A percentile compares a stretch with the other conserved stretches of the same genome.
Conservation (phyloP, 2,888 invertebrate genomes). For the Nycteola revayana region DNA sequence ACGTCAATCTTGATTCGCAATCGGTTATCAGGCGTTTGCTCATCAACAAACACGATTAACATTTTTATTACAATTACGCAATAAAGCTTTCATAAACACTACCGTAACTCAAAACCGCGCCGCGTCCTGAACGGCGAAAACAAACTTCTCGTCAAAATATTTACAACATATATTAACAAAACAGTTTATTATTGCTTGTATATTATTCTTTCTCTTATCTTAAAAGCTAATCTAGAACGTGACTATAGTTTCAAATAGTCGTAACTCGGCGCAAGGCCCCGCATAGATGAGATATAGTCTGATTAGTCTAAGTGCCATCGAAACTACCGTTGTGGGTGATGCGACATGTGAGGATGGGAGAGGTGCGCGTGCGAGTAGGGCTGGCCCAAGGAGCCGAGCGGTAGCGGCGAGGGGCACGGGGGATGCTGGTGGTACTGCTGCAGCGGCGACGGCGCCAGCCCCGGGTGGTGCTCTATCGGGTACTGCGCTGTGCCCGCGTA, state of each 20-base stretch:
- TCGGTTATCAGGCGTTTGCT: constrained; percentile 39
- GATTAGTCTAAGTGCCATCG: constrained; percentile 52
- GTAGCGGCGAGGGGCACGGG: constrained; percentile 89
- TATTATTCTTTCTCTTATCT: constrained; percentile 62
- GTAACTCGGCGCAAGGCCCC: constrained; percentile 33
- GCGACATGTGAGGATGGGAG: constrained; percentile 87
- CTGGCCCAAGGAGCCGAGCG: constrained; percentile 78
- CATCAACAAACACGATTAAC: constrained; percentile 31
- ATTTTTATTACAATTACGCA: constrained; percentile 44
- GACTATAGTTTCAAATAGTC: constrained; percentile 65
- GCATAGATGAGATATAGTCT: constrained; percentile 27
- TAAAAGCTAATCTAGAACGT: constrained; percentile 65
- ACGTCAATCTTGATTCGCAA: constrained; percentile 60
- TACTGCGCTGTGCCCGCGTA: constrained; percentile 89
- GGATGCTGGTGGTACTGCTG: constrained; percentile 90
- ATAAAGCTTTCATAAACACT: constrained; percentile 44
- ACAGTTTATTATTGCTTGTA: constrained; percentile 61
- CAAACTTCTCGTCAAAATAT: constrained; percentile 53
- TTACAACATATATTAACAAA: constrained; percentile 71
- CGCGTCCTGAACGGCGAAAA: constrained; percentile 45
- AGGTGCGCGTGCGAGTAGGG: constrained; percentile 78
- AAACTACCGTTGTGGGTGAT: constrained; percentile 92
- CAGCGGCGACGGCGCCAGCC: constrained; percentile 83
- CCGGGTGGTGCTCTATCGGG: constrained; percentile 85
- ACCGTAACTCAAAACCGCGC: constrained; percentile 53